Base-by-base conservation (phyloP, 2,888 invertebrate species). In the Diaprepes abbreviatus region DNA sequence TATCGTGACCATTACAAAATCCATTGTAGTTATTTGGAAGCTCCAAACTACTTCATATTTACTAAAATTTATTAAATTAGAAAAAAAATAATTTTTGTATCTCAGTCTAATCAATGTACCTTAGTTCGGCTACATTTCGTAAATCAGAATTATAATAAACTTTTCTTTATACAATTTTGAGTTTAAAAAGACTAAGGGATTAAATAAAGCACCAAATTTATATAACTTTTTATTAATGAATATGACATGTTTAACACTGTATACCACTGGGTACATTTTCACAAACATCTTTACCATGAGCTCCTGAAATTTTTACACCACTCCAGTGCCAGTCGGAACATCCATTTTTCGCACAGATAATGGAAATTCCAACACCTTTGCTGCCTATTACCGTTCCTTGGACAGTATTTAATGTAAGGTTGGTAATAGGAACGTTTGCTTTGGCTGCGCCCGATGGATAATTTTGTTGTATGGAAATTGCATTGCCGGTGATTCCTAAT, bases 251-350 rank as follows among this genome's bases (percentile, higher is more conserved):
- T 68, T 68, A 73, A 66, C 75, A 75, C 4, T 16, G n/a, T 52
- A 72, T 74, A 12, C 73, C 74, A 38, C 38, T 14, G 0, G 75
- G 75, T 21, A 50, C 45, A 52, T 72, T 66, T 38, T 70, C 55
- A 50, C 74, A 74, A n/a, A 21, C 40, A 35, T 63, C 73, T 5
- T 28, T 38, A 7, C 50, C 28, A 1, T 45, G 17, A 12, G 72
- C 73, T n/a, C 74, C 74, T 1, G 45, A 57, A n/a, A 76, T 65
- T n/a, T 55, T 19, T 38, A 75, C 68, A 31, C 71, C 59, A 7
- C 64, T 67, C 71, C 74, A 76, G n/a, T 59, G 62, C 74, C 74
- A 76, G 35, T 75, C 70, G 1, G 65, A 40, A 33, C 75, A 75
- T 6, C 69, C 76, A 7, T 59, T 60, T 16, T 71, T 54, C 17